Percentiles rank a stretch among this genome's conserved stretches.
Conservation (phyloP, 2,797 vertebrate species). For the Spinus pinus region DNA sequence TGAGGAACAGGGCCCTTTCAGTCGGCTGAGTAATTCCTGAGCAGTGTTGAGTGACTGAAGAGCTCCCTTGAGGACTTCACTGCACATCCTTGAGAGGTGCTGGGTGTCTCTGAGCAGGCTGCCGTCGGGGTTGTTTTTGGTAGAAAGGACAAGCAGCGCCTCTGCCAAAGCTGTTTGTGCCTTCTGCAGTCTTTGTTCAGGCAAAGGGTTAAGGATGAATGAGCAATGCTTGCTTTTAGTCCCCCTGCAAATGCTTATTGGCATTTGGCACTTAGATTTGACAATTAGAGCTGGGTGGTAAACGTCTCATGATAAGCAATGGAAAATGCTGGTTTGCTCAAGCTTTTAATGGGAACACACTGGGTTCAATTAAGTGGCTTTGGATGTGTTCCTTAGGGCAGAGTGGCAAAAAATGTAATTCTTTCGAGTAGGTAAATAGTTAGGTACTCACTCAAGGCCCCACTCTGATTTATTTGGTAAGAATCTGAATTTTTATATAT, state of each 20-base stretch:
- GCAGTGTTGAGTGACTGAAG: neutral
- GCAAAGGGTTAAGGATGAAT: neutral
- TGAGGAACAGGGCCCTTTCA: conserved; percentile 6
- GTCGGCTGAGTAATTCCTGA: neutral
- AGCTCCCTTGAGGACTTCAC: neutral
- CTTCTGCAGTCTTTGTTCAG: neutral
- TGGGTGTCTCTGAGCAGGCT: neutral
- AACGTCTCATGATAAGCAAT: neutral
- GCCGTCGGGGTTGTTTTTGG: neutral
- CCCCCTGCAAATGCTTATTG: neutral
- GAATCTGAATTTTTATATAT: neutral
- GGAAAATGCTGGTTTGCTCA: conserved; percentile 15
- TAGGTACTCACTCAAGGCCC: neutral
- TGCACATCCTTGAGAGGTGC: neutral
- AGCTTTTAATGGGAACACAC: neutral
- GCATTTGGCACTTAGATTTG: neutral
- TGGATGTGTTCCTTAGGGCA: neutral
- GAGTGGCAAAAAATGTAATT: neutral
- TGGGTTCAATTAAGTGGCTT: neutral
- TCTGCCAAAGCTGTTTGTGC: neutral
- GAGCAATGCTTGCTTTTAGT: neutral
- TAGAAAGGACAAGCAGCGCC: neutral
- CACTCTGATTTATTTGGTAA: neutral
- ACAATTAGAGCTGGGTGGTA: neutral
- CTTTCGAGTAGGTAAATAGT: neutral